Conservation (phyloP, 2,113 vertebrate genomes). For the Phylloscopus trochilus region DNA sequence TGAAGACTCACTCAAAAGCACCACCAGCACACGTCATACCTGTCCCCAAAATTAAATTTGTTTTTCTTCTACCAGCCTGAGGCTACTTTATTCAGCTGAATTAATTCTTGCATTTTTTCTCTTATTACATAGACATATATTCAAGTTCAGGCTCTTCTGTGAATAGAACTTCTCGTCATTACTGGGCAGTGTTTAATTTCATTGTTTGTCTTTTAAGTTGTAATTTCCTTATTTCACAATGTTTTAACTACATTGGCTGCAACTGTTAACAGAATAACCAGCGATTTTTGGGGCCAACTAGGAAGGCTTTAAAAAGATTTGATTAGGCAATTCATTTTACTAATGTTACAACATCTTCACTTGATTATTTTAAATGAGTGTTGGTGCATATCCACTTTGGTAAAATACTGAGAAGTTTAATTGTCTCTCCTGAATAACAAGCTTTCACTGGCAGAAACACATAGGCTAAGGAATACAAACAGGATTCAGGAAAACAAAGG, state of each 20-base stretch:
- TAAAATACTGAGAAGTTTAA: constrained; percentile 1
- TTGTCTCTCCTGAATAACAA: not conserved
- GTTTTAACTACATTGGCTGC: constrained; percentile 6
- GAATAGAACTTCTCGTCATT: not conserved
- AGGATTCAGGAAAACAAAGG: not conserved
- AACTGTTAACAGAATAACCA: constrained; percentile 16
- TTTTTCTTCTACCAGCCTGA: not conserved
- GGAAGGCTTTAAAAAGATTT: constrained; percentile 9
- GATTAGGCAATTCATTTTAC: constrained; percentile 29
- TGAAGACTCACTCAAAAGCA: not conserved
- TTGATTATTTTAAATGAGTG: constrained; percentile 18
- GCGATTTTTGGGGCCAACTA: not conserved
- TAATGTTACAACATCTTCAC: not conserved
- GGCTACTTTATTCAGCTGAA: not conserved
- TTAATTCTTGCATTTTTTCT: not conserved
- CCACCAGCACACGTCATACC: not conserved
- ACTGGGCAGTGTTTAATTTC: not conserved
- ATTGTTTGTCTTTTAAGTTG: constrained; percentile 16
- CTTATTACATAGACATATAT: not conserved
- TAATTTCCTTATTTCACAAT: constrained; percentile 33
- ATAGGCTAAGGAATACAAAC: not conserved
- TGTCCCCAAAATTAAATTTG: not conserved
- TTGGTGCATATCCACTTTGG: not conserved
- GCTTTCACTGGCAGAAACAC: not conserved
- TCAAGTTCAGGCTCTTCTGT: not conserved